Evolutionary conservation across 2,113 vertebrate genomes (phyloP), one percentile per base, ranked within the genome.

Genomic region (Thalassarche chlororhynchos): DNA sequence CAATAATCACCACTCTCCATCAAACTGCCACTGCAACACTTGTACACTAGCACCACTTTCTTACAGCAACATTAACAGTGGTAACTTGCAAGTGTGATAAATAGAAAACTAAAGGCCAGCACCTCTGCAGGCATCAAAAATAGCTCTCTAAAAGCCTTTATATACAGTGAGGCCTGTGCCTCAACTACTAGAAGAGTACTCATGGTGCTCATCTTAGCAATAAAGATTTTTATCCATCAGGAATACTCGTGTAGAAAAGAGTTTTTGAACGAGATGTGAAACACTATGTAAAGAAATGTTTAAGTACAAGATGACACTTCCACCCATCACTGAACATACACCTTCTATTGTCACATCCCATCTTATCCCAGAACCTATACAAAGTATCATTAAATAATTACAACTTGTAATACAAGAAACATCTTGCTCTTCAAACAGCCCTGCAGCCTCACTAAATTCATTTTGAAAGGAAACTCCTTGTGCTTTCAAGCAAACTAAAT

Each of bases 1-100:
- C 83, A 69, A 12, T 96, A 90, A 94, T 80, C 66, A 52, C 66
- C 31, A 57, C 78, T 82, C 86, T 95, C 79, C 49, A 90, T 96
- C 94, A 96, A 86, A 18, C 75, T 95, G 85, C 34, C 92, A 82
- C 62, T 61, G 62, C 62, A 79, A 44, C 28, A 57, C 26, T 58
- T 0, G 0, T 76, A 69, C 25, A 38, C 28, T 47, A 64, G 17
- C 38, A 83, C 13, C 40, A 9, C 51, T 38, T 82, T 76, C 62
- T 47, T 83, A 24, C 28, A 90, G n/a, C 75, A 79, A n/a, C n/a
- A 89, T 26, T 65, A 85, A 51, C 74, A 47, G 23, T 32, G 12
- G 25, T 20, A 68, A 87, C 38, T 21, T 78, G n/a, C 64, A 87
- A 70, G 38, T 6, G 17, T 49, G n/a, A 93, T n/a, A 82, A 91